Percentiles rank a stretch among this genome's conserved stretches.
phyloP scores from a whole-genome alignment of 2,113 vertebrate species.

The Holacanthus passer region DNA sequence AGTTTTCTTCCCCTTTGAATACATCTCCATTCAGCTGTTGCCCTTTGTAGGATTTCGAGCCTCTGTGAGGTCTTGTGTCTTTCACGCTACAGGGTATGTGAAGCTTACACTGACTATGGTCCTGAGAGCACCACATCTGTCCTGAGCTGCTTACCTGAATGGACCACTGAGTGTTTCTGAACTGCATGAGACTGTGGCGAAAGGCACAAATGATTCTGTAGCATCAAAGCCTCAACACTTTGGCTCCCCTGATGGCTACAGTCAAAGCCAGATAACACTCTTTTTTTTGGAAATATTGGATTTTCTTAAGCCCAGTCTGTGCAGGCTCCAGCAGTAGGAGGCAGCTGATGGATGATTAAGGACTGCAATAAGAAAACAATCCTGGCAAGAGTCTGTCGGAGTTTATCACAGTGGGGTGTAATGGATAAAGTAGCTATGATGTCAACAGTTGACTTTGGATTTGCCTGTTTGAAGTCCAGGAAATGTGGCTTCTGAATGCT shows the following conservation, averaged over 20 bases:
- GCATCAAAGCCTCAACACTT: slow-evolving; percentile 14
- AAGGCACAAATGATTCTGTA: slow-evolving; percentile 4
- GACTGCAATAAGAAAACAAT: slow-evolving; percentile 49
- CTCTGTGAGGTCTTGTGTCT: slow-evolving; percentile 17
- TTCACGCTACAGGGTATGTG: slow-evolving; percentile 9
- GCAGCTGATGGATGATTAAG: slow-evolving; percentile 22
- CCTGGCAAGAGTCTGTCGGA: slow-evolving; percentile 32
- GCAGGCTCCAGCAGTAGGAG: slow-evolving; percentile 19
- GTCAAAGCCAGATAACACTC: slow-evolving; percentile 10
- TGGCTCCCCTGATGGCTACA: background rate
- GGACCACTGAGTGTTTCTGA: slow-evolving; percentile 4
- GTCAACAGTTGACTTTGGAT: slow-evolving; percentile 55
- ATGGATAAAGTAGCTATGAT: slow-evolving; percentile 49
- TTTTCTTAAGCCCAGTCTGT: slow-evolving; percentile 4
- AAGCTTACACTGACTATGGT: background rate
- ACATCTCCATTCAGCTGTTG: slow-evolving; percentile 9
- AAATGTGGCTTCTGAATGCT: slow-evolving; percentile 41
- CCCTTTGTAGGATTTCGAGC: slow-evolving; percentile 1
- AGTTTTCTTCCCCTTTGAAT: slow-evolving; percentile 17
- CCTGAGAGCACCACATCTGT: slow-evolving; percentile 8
- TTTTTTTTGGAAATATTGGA: slow-evolving; percentile 1
- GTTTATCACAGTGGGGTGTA: slow-evolving; percentile 30
- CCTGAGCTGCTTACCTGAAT: background rate
- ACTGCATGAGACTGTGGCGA: background rate
- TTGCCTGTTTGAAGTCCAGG: slow-evolving; percentile 48